These are phyloP conservation scores for Luehdorfia chinensis DNA, from an alignment of 1,140 invertebrate species.

Conservation along the genomic window DNA sequence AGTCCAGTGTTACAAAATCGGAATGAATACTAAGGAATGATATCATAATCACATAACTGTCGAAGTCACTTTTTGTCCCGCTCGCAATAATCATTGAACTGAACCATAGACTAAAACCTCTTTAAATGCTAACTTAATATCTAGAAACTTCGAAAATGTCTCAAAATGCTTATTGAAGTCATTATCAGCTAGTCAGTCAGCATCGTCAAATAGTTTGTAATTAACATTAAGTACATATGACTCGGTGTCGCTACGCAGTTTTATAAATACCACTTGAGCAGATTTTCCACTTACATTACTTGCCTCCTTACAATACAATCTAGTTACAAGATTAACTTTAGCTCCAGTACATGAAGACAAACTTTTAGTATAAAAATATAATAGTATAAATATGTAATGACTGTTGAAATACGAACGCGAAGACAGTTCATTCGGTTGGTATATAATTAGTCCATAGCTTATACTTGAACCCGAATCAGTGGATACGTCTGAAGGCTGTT, in stretches of 20 bases:
- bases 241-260: constrained; percentile 22
- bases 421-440: background rate
- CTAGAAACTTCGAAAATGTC: constrained; percentile 26
- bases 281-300: constrained; percentile 21
- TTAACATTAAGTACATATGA: constrained; percentile 29
- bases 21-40: constrained; percentile 39
- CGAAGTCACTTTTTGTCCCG: too few species aligned
- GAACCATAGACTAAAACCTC: too few species aligned
- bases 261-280: constrained; percentile 31
- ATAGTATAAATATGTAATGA: constrained; percentile 17
- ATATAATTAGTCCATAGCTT: too few species aligned
- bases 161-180: constrained; percentile 26
- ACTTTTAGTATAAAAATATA: constrained; percentile 16
- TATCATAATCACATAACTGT: too few species aligned
- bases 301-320: constrained; percentile 5
- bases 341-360: constrained; percentile 2
- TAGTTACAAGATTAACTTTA: background rate
- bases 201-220: constrained; percentile 22
- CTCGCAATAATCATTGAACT: too few species aligned
- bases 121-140: constrained; percentile 19
- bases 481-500: too few species aligned
- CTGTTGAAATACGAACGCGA: constrained; percentile 10
- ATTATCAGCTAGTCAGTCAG: constrained; percentile 46
- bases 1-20: too few species aligned
- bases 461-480: too few species aligned